Conservation (phyloP, 2,888 invertebrate species). For the Nebria salina region DNA sequence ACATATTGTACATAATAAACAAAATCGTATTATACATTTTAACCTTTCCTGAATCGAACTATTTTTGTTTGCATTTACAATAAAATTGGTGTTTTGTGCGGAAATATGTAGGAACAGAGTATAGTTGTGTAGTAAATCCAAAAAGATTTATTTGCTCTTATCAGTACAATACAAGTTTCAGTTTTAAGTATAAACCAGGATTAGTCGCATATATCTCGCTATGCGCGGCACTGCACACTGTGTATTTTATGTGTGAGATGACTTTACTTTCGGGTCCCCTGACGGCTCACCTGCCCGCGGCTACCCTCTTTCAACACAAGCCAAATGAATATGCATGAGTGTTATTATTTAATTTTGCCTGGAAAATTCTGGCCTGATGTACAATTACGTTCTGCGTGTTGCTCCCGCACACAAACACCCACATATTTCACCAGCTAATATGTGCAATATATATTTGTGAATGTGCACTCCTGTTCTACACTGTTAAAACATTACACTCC, state of each 20-base stretch:
- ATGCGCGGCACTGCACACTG: background rate
- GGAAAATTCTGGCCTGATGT: constrained; percentile 29
- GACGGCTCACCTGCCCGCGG: background rate
- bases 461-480: background rate
- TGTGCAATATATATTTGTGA: background rate
- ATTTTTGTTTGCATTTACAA: too few species aligned
- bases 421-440: background rate
- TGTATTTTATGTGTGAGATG: background rate
- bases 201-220: background rate
- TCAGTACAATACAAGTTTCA: constrained; percentile 2
- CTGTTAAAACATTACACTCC: background rate
- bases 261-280: background rate
- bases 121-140: background rate
- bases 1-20: too few species aligned
- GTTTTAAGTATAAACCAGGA: constrained; percentile 18
- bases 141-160: constrained; percentile 10
- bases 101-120: background rate
- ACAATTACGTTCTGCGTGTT: constrained; percentile 24
- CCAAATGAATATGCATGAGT: constrained; percentile 43
- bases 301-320: constrained; percentile 8
- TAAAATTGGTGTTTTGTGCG: too few species aligned
- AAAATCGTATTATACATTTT: too few species aligned
- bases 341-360: constrained; percentile 43
- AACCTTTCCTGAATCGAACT: too few species aligned
- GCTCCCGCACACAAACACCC: background rate